Evolutionary conservation across 23 tunicate species (phyloP).

Genomic region (Botrylloides violaceus): DNA sequence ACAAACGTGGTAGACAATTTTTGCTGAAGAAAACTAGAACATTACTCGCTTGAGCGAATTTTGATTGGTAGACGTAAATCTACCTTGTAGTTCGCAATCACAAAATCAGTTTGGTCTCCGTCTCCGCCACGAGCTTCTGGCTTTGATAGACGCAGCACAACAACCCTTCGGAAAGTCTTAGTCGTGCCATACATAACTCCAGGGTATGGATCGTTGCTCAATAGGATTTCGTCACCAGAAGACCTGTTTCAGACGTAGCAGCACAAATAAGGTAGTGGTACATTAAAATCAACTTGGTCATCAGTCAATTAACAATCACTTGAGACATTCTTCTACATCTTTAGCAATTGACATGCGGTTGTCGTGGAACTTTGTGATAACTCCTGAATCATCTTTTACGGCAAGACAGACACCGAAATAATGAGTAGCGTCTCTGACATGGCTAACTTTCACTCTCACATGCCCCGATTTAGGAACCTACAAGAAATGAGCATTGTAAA

Average conservation of each 20-base stretch:
- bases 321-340: slow-evolving; percentile 6
- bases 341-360: neutral
- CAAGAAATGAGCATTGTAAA: neutral
- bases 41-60: neutral
- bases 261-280: no score
- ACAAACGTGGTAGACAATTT: neutral
- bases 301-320: no score
- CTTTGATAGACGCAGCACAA: slow-evolving; percentile 3
- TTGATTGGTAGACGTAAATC: neutral
- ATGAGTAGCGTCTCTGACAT: slow-evolving; percentile 49
- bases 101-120: neutral
- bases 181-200: neutral
- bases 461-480: slow-evolving; percentile 64
- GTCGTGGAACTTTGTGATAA: neutral
- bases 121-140: neutral
- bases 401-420: slow-evolving; percentile 33
- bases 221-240: no score
- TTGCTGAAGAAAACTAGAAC: neutral
- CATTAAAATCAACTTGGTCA: no score
- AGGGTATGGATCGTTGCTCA: slow-evolving; percentile 14
- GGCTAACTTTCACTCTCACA: slow-evolving; percentile 26
- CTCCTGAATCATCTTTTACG: neutral
- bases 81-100: slow-evolving; percentile 2
- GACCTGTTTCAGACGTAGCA: no score
- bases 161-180: slow-evolving; percentile 1